Evolutionary conservation across 1,140 invertebrate genomes (phyloP), one percentile per base, ranked within the genome.

Genomic region (Portunus trituberculatus): DNA sequence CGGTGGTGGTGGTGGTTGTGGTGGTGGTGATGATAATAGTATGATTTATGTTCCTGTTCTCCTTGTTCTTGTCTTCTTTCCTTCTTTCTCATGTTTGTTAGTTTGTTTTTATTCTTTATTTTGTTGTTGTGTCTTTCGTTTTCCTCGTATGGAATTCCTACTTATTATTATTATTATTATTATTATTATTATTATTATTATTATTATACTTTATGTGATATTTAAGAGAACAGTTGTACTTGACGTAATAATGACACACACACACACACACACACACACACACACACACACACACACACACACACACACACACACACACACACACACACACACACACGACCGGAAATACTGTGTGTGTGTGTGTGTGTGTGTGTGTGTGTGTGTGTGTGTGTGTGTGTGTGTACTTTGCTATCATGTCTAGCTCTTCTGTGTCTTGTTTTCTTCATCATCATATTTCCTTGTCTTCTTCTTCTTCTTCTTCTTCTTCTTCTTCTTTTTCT

Each of bases 231-330:
- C 1, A 84, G 31, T 84, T 10, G 83, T 25, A 32, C 16, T 25
- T 82, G 76, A 59, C 52, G 52, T 39, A 39, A 2, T 39, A 10
- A 10, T 59, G 52, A 59, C 52, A 59, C 52, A 59, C 52, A 59
- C 83, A 84, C 83, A 84, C 83, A 84, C 82, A 84, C 82, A 84
- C 82, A 84, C 82, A 84, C 82, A 84, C 82, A 84, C 83, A 84
- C 83, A 84, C 83, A 84, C 83, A 84, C 83, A 84, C 83, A 84
- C 83, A 84, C 83, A 84, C 83, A 84, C 83, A 84, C 83, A 84
- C 31, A 84, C 39, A 87, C 39, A 87, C 39, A 87, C 39, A 87
- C 39, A 87, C 39, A 87, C 39, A 87, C 39, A 87, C 39, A 87
- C 39, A 87, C 39, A 87, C 39, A 87, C 39, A 87, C 39, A 87